These are phyloP conservation scores for Eupithecia exiguata DNA, from an alignment of 2,888 invertebrate genomes.

Conservation along the genomic window DNA sequence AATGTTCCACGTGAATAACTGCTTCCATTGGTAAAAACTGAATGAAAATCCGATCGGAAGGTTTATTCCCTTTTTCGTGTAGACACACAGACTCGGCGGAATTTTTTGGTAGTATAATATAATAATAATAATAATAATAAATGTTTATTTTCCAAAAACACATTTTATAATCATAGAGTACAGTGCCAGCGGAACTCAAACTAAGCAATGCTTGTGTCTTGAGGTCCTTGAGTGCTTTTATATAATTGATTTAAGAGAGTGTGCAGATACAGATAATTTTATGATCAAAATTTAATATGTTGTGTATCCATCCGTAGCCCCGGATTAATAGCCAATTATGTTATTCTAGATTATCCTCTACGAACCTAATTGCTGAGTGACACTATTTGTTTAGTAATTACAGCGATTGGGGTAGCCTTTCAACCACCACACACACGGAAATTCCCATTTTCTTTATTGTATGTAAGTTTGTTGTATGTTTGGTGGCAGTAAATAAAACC, in stretches of 20 bases:
- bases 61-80: neutral
- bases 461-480: neutral
- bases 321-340: conserved; percentile 9
- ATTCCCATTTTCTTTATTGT: neutral
- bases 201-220: too few relatives aligned
- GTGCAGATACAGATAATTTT: too few relatives aligned
- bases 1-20: neutral
- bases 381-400: neutral
- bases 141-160: too few relatives aligned
- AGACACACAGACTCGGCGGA: neutral
- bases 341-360: conserved; percentile 2
- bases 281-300: neutral
- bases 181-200: too few relatives aligned
- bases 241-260: too few relatives aligned
- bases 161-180: too few relatives aligned
- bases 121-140: too few relatives aligned
- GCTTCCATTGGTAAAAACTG: neutral
- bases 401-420: neutral
- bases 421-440: neutral
- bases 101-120: too few relatives aligned
- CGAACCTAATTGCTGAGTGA: neutral
- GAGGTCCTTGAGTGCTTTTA: too few relatives aligned
- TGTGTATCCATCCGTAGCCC: neutral
- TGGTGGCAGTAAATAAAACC: neutral
- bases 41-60: neutral